Conservation (phyloP, 2,113 vertebrate genomes). For the Anolis sagrei region DNA sequence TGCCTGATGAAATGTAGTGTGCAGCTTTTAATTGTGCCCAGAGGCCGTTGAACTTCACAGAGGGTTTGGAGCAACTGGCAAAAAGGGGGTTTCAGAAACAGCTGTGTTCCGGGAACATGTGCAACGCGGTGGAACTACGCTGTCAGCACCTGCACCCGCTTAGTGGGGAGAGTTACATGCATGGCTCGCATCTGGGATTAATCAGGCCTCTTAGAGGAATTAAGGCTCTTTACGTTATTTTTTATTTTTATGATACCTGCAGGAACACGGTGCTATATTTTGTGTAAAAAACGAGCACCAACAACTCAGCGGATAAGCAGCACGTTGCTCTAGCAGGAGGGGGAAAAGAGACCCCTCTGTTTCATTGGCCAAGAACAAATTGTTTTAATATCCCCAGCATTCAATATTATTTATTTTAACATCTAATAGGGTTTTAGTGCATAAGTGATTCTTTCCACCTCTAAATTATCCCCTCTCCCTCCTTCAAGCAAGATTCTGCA, state of each 20-base stretch:
- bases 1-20: constrained; percentile 77
- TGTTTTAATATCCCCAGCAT: constrained; percentile 86
- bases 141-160: constrained; percentile 77
- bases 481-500: constrained; percentile 46
- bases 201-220: constrained; percentile 79
- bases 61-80: constrained; percentile 75
- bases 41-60: constrained; percentile 79
- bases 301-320: constrained; percentile 70
- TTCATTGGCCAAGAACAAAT: constrained; percentile 80
- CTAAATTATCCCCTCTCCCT: constrained; percentile 64
- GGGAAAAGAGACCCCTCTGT: constrained; percentile 76
- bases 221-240: constrained; percentile 80
- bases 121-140: constrained; percentile 66
- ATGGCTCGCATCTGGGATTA: constrained; percentile 79
- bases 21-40: constrained; percentile 84
- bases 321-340: constrained; percentile 73
- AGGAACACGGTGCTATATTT: constrained; percentile 79
- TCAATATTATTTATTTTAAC: constrained; percentile 85
- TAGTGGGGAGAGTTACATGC: constrained; percentile 25
- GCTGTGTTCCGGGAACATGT: constrained; percentile 77
- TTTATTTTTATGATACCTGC: constrained; percentile 81
- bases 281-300: constrained; percentile 52
- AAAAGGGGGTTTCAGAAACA: constrained; percentile 76
- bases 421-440: constrained; percentile 73
- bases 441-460: constrained; percentile 64